Base-by-base conservation (phyloP, 2,888 invertebrate species). In the Dryocosmus kuriphilus region DNA sequence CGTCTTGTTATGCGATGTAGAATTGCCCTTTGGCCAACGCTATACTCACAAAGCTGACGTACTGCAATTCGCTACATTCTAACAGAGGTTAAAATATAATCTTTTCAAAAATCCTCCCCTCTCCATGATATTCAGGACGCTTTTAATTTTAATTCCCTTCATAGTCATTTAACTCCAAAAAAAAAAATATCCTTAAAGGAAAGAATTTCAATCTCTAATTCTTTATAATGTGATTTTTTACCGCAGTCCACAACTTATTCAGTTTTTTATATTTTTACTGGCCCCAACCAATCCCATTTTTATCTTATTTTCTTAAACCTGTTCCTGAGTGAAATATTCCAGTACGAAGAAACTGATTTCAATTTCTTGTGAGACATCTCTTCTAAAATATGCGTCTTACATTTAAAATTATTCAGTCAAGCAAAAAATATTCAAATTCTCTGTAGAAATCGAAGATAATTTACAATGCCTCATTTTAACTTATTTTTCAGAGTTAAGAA, bases 11-110 rank as follows among this genome's bases (percentile, higher is more conserved):
- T 87, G 88, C 84, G 87, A 88, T 79, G 75, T 65, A 76, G 81
- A 77, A 78, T 80, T 88, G 89, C 87, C 85, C 89, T 89, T 89
- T 89, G 89, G 80, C 85, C 89, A 83, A 79, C 74, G 65, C 71
- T 76, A 77, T 81, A 82, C 75, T 83, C 79, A 77, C 77, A 74
- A 60, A 82, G 80, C 84, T 87, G 86, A 87, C 85, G 71, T 71
- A 71, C 51, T 30, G 51, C 51, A 71, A 84, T 82, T 84, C 80
- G 76, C 74, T 74, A 76, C 19, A 75, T 77, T 77, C 81, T 80
- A 77, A 79, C 79, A 75, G 80, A 65, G 77, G 74, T 77, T 80
- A 67, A 78, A 71, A 71, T 11, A 71, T 32, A 71, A 2, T 71
- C 11, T 71, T 71, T 30, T 30, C 71, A 51, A 71, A 71, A 65